Percentiles rank a stretch among this genome's conserved stretches.
phyloP scores from a whole-genome alignment of 2,888 invertebrate species.

The Metalampra italica region DNA sequence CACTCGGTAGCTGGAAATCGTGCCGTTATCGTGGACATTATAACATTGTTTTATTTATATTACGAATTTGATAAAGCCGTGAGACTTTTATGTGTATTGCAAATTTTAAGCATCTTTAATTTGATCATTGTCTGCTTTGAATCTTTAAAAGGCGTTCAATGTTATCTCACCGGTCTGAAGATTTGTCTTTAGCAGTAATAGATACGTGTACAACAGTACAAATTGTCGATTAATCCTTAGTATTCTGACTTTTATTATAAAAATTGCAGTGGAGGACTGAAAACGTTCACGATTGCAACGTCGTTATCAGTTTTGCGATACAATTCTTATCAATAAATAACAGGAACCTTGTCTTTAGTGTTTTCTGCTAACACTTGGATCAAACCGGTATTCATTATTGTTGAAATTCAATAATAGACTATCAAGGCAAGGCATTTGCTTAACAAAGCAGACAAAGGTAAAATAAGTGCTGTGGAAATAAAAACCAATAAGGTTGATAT shows the following conservation, averaged over 20 bases:
- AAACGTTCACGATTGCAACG: neutral
- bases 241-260: neutral
- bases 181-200: too few species aligned
- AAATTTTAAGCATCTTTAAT: neutral
- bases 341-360: neutral
- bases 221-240: too few species aligned
- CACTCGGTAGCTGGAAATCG: constrained; percentile 50
- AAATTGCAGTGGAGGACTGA: neutral
- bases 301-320: neutral
- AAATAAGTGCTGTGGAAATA: constrained; percentile 6
- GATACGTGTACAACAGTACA: too few species aligned
- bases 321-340: neutral
- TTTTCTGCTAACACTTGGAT: too few species aligned
- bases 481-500: constrained; percentile 33
- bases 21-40: constrained; percentile 33
- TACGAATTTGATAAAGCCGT: constrained; percentile 3
- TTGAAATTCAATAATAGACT: too few species aligned
- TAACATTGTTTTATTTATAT: constrained; percentile 15
- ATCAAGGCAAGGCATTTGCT: constrained; percentile 34
- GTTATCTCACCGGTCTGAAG: too few species aligned
- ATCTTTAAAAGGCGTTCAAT: too few species aligned
- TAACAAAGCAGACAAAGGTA: constrained; percentile 59
- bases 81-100: constrained; percentile 4
- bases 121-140: too few species aligned
- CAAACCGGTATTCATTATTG: too few species aligned